A percentile compares a stretch with the other conserved stretches of the same genome.
Evolutionary conservation across 2,797 vertebrate species (phyloP).

Genomic region (Chaetophractus vellerosus): DNA sequence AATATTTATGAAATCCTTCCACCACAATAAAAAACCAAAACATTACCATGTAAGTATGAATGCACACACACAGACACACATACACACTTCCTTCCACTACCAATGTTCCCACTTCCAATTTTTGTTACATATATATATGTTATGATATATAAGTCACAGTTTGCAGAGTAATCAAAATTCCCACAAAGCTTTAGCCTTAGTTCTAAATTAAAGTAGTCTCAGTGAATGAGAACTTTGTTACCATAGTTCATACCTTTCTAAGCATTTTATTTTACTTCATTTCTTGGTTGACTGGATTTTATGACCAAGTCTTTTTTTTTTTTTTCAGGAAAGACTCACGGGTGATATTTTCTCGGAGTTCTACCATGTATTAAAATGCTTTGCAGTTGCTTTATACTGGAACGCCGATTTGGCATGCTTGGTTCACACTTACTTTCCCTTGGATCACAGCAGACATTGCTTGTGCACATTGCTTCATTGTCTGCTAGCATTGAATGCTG

Average conservation of each 20-base stretch:
- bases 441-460: not conserved
- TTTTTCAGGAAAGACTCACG: not conserved
- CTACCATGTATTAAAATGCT: slow-evolving; percentile 45
- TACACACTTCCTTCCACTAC: not conserved
- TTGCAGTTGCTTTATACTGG: not conserved
- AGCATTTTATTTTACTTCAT: slow-evolving; percentile 63
- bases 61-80: not conserved
- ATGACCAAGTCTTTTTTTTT: slow-evolving; percentile 23
- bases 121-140: not conserved
- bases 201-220: slow-evolving; percentile 58
- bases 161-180: slow-evolving; percentile 33
- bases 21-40: not conserved
- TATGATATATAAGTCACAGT: slow-evolving; percentile 14
- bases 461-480: not conserved
- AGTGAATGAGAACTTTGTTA: not conserved
- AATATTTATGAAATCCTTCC: not conserved
- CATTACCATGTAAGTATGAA: not conserved
- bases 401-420: not conserved
- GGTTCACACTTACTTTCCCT: not conserved
- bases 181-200: slow-evolving; percentile 18
- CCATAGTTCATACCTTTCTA: slow-evolving; percentile 1
- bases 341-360: slow-evolving; percentile 52
- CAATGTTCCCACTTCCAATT: too few species aligned
- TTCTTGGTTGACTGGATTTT: slow-evolving; percentile 76
- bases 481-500: not conserved